Evolutionary conservation across 2,888 invertebrate species (phyloP).

Genomic region (Pterostichus madidus): DNA sequence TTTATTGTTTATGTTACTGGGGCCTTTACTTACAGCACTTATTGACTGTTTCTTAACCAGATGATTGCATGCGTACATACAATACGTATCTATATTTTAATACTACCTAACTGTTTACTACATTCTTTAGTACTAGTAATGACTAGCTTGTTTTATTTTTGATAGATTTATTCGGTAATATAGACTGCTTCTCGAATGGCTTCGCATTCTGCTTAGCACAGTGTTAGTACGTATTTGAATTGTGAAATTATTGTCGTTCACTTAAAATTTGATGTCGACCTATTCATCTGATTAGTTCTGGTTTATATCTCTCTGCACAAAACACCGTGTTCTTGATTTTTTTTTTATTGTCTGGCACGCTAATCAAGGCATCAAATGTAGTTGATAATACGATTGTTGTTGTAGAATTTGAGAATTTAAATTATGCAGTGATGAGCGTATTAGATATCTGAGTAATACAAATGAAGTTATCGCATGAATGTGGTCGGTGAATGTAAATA

Average conservation of each 20-base stretch:
- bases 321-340: constrained; percentile 63
- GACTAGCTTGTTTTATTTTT: constrained; percentile 8
- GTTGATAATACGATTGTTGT: constrained; percentile 1
- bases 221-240: constrained; percentile 45
- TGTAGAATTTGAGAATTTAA: background rate
- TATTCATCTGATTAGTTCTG: constrained; percentile 47
- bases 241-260: constrained; percentile 20
- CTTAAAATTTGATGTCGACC: background rate
- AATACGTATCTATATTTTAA: constrained; percentile 22
- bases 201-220: constrained; percentile 37
- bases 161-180: constrained; percentile 24
- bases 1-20: constrained; percentile 32
- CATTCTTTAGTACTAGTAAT: constrained; percentile 35
- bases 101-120: constrained; percentile 40
- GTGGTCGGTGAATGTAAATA: background rate
- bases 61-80: constrained; percentile 54
- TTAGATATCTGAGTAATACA: constrained; percentile 18
- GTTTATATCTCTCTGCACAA: constrained; percentile 55
- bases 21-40: constrained; percentile 53
- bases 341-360: constrained; percentile 29
- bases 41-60: constrained; percentile 61
- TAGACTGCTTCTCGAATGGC: constrained; percentile 53
- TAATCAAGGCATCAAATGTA: constrained; percentile 38
- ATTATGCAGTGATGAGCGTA: constrained; percentile 41
- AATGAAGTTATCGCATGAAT: background rate